Percentiles rank a stretch among this genome's conserved stretches.
Evolutionary conservation across 92 coral and sea anemone genomes (phyloP).

Genomic region (Porites cylindrica): DNA sequence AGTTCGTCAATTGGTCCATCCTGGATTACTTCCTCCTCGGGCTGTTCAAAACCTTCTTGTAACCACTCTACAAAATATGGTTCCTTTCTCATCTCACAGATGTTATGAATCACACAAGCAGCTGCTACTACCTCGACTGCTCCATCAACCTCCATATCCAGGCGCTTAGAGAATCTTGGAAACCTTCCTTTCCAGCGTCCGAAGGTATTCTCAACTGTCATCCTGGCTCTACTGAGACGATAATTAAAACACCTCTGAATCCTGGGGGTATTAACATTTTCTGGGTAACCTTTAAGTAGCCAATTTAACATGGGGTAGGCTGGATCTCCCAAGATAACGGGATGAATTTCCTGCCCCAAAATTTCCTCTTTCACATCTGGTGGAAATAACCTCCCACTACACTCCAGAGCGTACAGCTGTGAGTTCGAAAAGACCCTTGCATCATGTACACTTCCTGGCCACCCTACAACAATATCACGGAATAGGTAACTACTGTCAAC

Average conservation of each 20-base stretch:
- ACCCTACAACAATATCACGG: conserved; percentile 29
- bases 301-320: conserved; percentile 60
- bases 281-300: conserved; percentile 56
- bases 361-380: conserved; percentile 15
- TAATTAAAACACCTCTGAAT: conserved; percentile 54
- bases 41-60: conserved; percentile 20
- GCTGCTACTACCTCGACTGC: not conserved
- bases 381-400: conserved; percentile 35
- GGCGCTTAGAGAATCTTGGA: conserved; percentile 52
- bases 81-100: conserved; percentile 21
- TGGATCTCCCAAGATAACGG: conserved; percentile 48
- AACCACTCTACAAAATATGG: not conserved
- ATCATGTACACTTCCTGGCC: conserved; percentile 73
- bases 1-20: conserved; percentile 40
- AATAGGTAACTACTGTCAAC: conserved; percentile 32
- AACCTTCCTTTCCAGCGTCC: conserved; percentile 68
- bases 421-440: conserved; percentile 70
- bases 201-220: conserved; percentile 69
- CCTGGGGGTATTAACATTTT: conserved; percentile 44
- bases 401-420: conserved; percentile 40
- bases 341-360: conserved; percentile 34
- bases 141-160: conserved; percentile 39
- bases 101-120: conserved; percentile 40
- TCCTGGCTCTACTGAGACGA: conserved; percentile 51
- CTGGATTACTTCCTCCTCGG: conserved; percentile 48